Base-by-base conservation (phyloP, 1,140 invertebrate species). In the Drosophila neocordata region DNA sequence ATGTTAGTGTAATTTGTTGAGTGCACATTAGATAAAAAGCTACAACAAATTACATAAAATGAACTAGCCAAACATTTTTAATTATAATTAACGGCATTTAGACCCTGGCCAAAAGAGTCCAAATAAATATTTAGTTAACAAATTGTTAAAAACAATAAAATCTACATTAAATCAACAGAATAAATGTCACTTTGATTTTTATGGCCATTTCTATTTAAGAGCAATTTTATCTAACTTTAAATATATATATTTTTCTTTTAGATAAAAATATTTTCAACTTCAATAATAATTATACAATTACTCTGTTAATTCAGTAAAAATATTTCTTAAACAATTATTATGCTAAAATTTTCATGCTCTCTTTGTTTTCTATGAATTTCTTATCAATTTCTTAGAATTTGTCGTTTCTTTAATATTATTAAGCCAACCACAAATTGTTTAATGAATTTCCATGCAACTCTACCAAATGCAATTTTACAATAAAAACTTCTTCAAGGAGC, bases 381-480 rank as follows among this genome's bases (percentile, higher is more conserved):
- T 48, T 73, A 22, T 38, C 3, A 8, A 22, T 37, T 37, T 65
- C 13, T 22, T 12, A 22, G 12, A 62, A 51, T 57, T 48, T 61
- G 9, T 51, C 35, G 22, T 8, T 31, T 52, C 51, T 62, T 61
- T 56, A 58, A 65, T 75, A 78, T 74, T 87, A 72, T 79, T 64
- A 55, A 74, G 67, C 55, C 77, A 65, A 79, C 79, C 82, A 58
- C 83, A 87, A 88, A 82, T 87, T 78, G 79, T 68, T 88, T 70
- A 87, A 78, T 69, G 68, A 82, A 87, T 87, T 85, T 77, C 52
- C 15, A 38, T 57, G 57, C 73, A 55, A 58, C 60, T 74, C 63
- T 34, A 24, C 13, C 22, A 41, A 51, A 75, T 65, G 58, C 55
- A 69, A 75, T 69, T 71, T 78, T 69, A 69, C 77, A 79, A 74